Conservation (phyloP, 2,888 invertebrate genomes). For the Agrypnus murinus region DNA sequence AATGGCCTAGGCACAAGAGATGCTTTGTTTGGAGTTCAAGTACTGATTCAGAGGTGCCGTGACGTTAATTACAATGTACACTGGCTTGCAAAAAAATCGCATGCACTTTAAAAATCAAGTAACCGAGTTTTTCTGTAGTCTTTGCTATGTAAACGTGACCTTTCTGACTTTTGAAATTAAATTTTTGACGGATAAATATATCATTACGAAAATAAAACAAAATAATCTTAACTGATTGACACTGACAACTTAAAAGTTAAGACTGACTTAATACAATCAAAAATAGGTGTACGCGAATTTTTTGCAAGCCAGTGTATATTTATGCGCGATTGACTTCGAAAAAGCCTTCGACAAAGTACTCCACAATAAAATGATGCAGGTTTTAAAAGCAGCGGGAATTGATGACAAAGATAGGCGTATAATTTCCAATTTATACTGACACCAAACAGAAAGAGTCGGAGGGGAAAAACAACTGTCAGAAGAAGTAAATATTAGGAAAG, state of each 20-base stretch:
- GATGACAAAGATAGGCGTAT: constrained; percentile 16
- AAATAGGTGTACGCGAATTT: too few species aligned
- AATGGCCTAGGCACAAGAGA: constrained; percentile 3
- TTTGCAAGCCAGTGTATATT: too few species aligned
- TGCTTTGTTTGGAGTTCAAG: constrained; percentile 3
- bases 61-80: constrained; percentile 7
- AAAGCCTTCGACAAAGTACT: constrained; percentile 9
- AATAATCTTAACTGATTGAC: too few species aligned
- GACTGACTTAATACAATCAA: too few species aligned
- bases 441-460: not conserved
- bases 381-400: not conserved
- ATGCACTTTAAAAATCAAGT: too few species aligned
- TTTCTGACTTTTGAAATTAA: too few species aligned
- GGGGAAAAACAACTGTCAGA: not conserved
- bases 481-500: constrained; percentile 1
- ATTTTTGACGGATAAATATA: too few species aligned
- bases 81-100: too few species aligned
- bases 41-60: constrained; percentile 12
- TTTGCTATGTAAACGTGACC: too few species aligned
- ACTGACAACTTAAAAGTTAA: too few species aligned
- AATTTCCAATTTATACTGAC: constrained; percentile 4
- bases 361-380: not conserved
- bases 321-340: constrained; percentile 13
- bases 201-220: too few species aligned
- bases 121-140: too few species aligned